Evolutionary conservation across 2,113 vertebrate genomes (phyloP).

Genomic region (Pao palembangensis): DNA sequence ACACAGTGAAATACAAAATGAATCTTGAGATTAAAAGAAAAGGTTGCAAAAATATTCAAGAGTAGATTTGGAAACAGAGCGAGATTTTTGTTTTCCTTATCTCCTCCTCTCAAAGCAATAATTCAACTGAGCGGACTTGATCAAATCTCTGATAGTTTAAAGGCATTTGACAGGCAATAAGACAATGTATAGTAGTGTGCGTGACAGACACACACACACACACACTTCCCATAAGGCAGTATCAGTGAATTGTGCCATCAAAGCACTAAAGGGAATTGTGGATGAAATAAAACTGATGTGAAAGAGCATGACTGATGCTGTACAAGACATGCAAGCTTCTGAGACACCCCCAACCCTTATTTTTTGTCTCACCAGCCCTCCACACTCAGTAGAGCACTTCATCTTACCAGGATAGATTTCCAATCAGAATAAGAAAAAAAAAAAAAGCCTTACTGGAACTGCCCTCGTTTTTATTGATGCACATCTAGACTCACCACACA

Average conservation of each 20-base stretch:
- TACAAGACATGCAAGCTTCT: constrained; percentile 69
- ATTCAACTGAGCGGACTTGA: constrained; percentile 40
- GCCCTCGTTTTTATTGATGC: constrained; percentile 8
- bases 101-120: constrained; percentile 18
- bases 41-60: background rate
- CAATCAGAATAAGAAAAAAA: constrained; percentile 43
- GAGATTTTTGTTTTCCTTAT: constrained; percentile 4
- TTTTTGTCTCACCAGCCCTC: constrained; percentile 3
- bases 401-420: constrained; percentile 46
- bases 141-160: constrained; percentile 49
- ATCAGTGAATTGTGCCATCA: constrained; percentile 60
- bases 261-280: constrained; percentile 70
- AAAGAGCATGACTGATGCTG: constrained; percentile 76
- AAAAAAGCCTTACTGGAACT: constrained; percentile 39
- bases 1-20: too few species aligned
- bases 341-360: constrained; percentile 40
- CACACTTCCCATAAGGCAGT: constrained; percentile 52
- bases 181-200: constrained; percentile 28
- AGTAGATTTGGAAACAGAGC: constrained; percentile 9
- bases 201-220: constrained; percentile 25
- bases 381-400: constrained; percentile 26
- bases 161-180: constrained; percentile 44
- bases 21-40: background rate
- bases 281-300: constrained; percentile 72
- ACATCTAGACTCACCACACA: background rate